Conservation (phyloP, 2,113 vertebrate species). For the Indicator maculatus region DNA sequence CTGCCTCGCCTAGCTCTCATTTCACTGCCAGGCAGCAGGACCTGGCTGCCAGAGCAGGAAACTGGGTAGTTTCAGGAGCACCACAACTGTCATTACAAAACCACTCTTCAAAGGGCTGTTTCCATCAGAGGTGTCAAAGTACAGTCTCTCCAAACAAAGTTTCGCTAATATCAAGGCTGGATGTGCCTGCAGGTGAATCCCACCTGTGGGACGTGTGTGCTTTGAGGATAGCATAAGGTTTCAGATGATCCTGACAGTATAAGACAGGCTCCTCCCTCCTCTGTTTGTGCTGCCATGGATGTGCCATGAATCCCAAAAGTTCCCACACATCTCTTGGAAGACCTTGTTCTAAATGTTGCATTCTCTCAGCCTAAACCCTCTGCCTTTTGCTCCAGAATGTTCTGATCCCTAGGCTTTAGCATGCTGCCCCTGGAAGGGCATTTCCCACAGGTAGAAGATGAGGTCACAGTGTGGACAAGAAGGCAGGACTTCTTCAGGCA, state of each 20-base stretch:
- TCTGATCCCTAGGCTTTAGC: not conserved
- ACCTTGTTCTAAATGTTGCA: not conserved
- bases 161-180: not conserved
- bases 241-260: not conserved
- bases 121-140: not conserved
- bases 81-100: not conserved
- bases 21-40: not conserved
- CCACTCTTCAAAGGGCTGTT: not conserved
- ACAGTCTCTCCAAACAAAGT: not conserved
- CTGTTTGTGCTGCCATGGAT: not conserved
- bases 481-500: fast-evolving
- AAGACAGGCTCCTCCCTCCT: not conserved
- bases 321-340: not conserved
- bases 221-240: not conserved
- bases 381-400: not conserved
- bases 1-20: not conserved
- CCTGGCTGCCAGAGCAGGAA: not conserved
- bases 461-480: not conserved
- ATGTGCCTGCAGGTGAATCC: not conserved
- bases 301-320: not conserved
- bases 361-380: not conserved
- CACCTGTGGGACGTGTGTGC: not conserved
- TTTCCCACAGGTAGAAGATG: not conserved
- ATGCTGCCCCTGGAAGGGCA: not conserved
- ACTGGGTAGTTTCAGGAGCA: not conserved